Base-by-base conservation (phyloP, 2,888 invertebrate species). In the Zootermopsis nevadensis region DNA sequence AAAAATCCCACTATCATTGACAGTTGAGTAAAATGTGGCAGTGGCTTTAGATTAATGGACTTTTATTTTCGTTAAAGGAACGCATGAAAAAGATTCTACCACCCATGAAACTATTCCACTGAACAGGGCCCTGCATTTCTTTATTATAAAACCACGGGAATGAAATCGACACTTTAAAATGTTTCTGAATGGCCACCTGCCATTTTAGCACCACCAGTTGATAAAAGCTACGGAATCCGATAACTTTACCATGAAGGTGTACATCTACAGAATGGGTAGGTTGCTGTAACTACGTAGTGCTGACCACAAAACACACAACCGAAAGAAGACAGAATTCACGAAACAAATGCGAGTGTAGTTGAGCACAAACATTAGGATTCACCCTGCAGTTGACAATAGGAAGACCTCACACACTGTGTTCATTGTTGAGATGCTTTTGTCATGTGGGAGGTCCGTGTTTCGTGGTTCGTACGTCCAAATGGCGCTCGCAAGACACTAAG, bases 381-480 rank as follows among this genome's bases (percentile, higher is more conserved):
- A 60, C 60, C 60, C 60, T 27, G 60, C 27, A n/a, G 27, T n/a
- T 69, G 69, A 69, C 69, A 69, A 69, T 69, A 69, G 69, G 15
- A 66, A 31, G 69, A 33, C 69, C 69, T 15, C 69, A 69, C 69
- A 69, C 69, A 69, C 19, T 19, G 69, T 22, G 27, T 12, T 60
- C 60, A 27, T 60, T 60, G 60, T 60, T 60, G 60, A 27, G 60
- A 7, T 60, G 60, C 27, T 27, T 4, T 60, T 60, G 60, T 60
- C 60, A 27, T 27, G 27, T 27, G 60, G 60, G 60, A 60, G 60
- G 60, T 60, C 60, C 15, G 60, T 60, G 60, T 60, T 27, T 10
- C 60, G 60, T 60, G 27, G 60, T 60, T 8, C 60, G 27, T n/a
- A 12, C n/a, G 2, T 3, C 27, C n/a, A 27, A 60, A 60, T 27